A percentile compares a stretch with the other conserved stretches of the same genome.
These are phyloP conservation scores for Zaprionus ghesquierei DNA, from an alignment of 1,140 invertebrate genomes.

Conservation along the genomic window DNA sequence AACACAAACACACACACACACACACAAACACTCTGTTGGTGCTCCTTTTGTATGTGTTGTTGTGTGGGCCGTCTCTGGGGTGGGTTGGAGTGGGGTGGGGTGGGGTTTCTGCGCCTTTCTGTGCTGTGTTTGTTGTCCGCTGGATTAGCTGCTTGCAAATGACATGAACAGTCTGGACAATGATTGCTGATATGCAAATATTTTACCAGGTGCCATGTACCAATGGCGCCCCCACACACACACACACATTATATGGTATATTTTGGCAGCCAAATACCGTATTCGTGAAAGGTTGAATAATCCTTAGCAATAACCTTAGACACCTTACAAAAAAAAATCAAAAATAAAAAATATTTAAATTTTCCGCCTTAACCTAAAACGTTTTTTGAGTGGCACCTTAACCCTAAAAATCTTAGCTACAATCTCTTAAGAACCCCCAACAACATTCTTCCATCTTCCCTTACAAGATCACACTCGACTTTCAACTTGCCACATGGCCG, in stretches of 20 bases:
- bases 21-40: too few relatives aligned
- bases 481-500: background rate
- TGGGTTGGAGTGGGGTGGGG: conserved; percentile 20
- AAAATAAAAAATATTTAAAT: background rate
- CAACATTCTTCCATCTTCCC: too few relatives aligned
- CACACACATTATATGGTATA: background rate
- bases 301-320: conserved; percentile 1
- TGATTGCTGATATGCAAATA: conserved; percentile 51
- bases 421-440: too few relatives aligned
- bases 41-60: conserved; percentile 13
- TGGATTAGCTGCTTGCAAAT: conserved; percentile 41
- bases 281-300: conserved; percentile 21
- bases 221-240: background rate
- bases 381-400: background rate
- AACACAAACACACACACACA: conserved; percentile 22
- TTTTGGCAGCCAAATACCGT: conserved; percentile 28
- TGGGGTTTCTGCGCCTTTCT: conserved; percentile 35
- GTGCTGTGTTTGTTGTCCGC: conserved; percentile 25
- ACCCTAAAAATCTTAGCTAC: too few relatives aligned
- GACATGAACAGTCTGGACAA: conserved; percentile 42
- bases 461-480: background rate
- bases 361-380: background rate
- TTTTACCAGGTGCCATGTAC: conserved; percentile 26
- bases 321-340: background rate
- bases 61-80: conserved; percentile 47